Evolutionary conservation across 2,888 invertebrate species (phyloP).

Genomic region (Ligdia adustata): DNA sequence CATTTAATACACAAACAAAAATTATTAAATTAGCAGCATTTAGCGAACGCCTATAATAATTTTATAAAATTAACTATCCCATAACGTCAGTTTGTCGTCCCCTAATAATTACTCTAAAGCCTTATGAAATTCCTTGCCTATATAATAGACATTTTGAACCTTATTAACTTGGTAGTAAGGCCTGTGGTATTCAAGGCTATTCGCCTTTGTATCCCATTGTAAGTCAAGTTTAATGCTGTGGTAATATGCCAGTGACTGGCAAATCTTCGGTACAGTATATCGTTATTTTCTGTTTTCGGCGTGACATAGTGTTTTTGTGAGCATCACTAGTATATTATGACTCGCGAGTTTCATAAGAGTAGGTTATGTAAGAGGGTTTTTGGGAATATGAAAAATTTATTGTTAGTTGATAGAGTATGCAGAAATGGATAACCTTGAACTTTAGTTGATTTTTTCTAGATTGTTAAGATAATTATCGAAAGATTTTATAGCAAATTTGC

Average conservation of each 20-base stretch:
- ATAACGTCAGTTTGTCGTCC: slow-evolving; percentile 24
- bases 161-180: slow-evolving; percentile 8
- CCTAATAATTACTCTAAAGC: slow-evolving; percentile 20
- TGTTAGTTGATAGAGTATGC: neutral
- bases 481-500: no score
- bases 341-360: slow-evolving; percentile 10
- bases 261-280: slow-evolving; percentile 41
- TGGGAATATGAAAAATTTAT: slow-evolving; percentile 8
- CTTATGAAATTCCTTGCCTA: slow-evolving; percentile 7
- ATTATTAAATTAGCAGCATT: neutral
- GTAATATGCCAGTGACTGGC: slow-evolving; percentile 49
- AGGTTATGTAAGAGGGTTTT: slow-evolving; percentile 11
- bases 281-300: slow-evolving; percentile 35
- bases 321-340: slow-evolving; percentile 35
- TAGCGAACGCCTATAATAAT: neutral
- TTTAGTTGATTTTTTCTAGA: no score
- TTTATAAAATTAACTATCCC: slow-evolving; percentile 24
- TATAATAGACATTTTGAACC: slow-evolving; percentile 16
- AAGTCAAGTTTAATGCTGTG: slow-evolving; percentile 48
- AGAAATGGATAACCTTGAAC: neutral
- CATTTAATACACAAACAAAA: no score
- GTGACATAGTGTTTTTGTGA: slow-evolving; percentile 39
- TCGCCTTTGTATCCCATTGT: slow-evolving; percentile 44
- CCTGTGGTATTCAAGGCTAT: slow-evolving; percentile 24
- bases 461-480: no score